These are phyloP conservation scores for Lepidurus couesii DNA, from an alignment of 1,140 invertebrate genomes.

Conservation along the genomic window DNA sequence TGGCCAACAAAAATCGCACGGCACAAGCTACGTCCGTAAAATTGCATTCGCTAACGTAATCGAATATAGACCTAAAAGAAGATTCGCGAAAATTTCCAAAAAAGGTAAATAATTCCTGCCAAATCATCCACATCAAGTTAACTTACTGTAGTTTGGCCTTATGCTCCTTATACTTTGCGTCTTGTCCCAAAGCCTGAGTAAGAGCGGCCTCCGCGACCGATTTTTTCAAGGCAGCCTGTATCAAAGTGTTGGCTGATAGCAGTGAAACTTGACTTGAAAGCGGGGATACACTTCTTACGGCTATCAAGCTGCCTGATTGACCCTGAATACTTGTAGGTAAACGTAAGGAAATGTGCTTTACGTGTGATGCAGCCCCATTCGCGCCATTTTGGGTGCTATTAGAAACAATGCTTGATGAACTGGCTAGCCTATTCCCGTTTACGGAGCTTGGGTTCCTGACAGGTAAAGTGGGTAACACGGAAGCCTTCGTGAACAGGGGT, in stretches of 20 bases:
- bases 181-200: neutral
- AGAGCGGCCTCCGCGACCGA: neutral
- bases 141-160: conserved; percentile 22
- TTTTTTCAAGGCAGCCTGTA: neutral
- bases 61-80: conserved; percentile 29
- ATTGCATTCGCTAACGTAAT: conserved; percentile 34
- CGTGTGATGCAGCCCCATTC: neutral
- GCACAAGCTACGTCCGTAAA: conserved; percentile 37
- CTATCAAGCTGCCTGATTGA: neutral
- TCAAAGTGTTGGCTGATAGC: neutral
- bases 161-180: conserved; percentile 20
- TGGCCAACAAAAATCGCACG: conserved; percentile 43
- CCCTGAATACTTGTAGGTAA: neutral
- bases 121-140: neutral
- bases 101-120: neutral
- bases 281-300: neutral
- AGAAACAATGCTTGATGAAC: neutral
- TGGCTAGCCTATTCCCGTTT: neutral
- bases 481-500: neutral
- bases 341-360: neutral
- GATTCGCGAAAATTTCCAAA: neutral
- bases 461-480: neutral
- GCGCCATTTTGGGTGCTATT: neutral
- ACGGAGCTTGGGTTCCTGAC: neutral
- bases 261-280: neutral